Conservation (phyloP, 2,113 vertebrate genomes). For the Heterocephalus glaber region DNA sequence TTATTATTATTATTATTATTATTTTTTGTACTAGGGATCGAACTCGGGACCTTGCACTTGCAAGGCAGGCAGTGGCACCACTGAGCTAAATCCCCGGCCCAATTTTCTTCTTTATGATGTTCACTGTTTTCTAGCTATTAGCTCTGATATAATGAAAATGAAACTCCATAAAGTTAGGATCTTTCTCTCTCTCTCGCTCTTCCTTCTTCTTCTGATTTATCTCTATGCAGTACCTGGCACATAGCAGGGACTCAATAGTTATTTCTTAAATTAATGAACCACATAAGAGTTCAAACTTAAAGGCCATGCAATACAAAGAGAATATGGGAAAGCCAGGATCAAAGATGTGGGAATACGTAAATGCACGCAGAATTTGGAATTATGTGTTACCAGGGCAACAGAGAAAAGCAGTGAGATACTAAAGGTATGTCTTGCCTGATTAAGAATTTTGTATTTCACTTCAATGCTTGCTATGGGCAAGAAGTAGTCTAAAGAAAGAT, state of each 20-base stretch:
- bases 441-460: background rate
- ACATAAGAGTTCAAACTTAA: background rate
- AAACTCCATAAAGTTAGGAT: background rate
- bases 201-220: background rate
- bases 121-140: background rate
- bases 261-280: background rate
- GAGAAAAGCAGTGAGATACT: background rate
- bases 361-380: rapidly evolving
- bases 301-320: background rate
- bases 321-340: background rate
- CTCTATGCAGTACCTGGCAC: background rate
- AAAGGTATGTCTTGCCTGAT: background rate
- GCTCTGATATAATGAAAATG: background rate
- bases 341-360: background rate
- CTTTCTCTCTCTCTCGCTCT: background rate
- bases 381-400: background rate
- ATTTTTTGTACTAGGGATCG: no score
- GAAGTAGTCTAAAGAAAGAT: background rate
- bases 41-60: no score
- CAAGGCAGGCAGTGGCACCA: no score
- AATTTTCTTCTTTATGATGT: background rate
- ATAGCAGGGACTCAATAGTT: background rate
- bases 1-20: no score
- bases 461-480: background rate
- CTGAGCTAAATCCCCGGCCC: no score